Evolutionary conservation across 2,888 invertebrate species (phyloP), one percentile per base, ranked within the genome.

Genomic region (Heliconius cydno): DNA sequence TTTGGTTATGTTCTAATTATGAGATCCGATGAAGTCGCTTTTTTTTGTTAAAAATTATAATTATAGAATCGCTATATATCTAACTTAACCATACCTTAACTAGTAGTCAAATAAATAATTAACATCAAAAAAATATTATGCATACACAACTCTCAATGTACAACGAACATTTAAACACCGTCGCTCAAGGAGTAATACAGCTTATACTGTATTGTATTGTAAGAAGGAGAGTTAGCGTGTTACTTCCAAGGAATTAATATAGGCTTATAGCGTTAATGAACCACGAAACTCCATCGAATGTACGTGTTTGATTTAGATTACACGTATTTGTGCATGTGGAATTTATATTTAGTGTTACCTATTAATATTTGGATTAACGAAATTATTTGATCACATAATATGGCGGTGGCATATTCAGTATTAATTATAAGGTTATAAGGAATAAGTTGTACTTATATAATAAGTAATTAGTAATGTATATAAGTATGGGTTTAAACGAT

Each of bases 161-260:
- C 41, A 25, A 34, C 15, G 52, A 76, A 60, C 72, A 19, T 15
- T 25, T 30, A 57, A 30, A 73, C 15, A 30, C 13, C 22, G 10
- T 52, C 57, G 25, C 19, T 41, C 22, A 41, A 41, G 41, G 12
- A 63, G 15, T 34, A 38, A 73, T 52, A 25, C 57, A 72, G 66
- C 38, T 78, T 30, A 65, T 81, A 79, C 68, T 68, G 68, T 72
- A 82, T 77, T 68, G 72, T 80, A 80, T 79, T 80, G 57, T 77
- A 79, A 80, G 80, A 88, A 85, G 86, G 67, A 85, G 86, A 85
- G 86, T 82, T 89, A 82, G 88, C 88, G 87, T 88, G 88, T 87
- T 88, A 87, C 87, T 89, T 83, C 85, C 84, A 84, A 72, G 83
- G 84, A 85, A 89, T 89, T 88, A 90, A 88, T 88, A 88, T 87